Conservation (phyloP, 2,888 invertebrate genomes). For the Ormyrus nitidulus region DNA sequence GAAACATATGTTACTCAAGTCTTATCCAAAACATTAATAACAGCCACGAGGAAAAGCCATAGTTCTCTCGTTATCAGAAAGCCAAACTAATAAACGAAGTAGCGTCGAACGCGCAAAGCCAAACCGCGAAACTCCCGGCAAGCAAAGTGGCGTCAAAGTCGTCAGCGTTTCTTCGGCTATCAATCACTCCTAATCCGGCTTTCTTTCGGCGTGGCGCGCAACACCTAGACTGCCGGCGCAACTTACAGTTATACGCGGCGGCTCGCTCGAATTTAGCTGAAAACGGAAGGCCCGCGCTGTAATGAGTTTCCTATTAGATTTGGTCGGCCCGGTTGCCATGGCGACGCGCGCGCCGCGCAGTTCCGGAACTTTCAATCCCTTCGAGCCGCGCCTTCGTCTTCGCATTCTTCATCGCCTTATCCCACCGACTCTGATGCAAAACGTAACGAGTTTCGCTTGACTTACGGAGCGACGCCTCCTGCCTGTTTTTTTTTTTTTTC, state of each 20-base stretch:
- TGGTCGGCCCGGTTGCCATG: slow-evolving; percentile 67
- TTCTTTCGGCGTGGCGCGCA: slow-evolving; percentile 42
- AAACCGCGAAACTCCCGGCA: not conserved
- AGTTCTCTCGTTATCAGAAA: not conserved
- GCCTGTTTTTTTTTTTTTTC: too few relatives aligned
- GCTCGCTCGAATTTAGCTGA: slow-evolving; percentile 67
- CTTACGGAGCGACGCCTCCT: not conserved
- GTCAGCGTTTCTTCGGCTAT: slow-evolving; percentile 13
- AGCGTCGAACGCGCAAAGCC: not conserved
- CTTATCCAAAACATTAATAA: too few relatives aligned
- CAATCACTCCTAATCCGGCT: slow-evolving; percentile 49
- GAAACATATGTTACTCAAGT: too few relatives aligned
- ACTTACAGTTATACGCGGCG: slow-evolving; percentile 21
- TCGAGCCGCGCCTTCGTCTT: slow-evolving; percentile 31
- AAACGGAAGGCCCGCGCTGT: slow-evolving; percentile 69
- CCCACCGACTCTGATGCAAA: slow-evolving; percentile 47
- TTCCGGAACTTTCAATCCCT: slow-evolving; percentile 65
- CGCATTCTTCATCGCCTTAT: slow-evolving; percentile 44
- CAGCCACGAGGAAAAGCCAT: too few relatives aligned
- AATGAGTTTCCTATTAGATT: slow-evolving; percentile 75
- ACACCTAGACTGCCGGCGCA: slow-evolving; percentile 37
- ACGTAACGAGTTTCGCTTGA: slow-evolving; percentile 51
- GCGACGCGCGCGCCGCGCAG: slow-evolving; percentile 59
- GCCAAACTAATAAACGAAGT: slow-evolving; percentile 39
- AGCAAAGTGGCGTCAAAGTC: too few relatives aligned